These are phyloP conservation scores for Cavia porcellus DNA, from an alignment of 2,113 vertebrate genomes.

Conservation along the genomic window DNA sequence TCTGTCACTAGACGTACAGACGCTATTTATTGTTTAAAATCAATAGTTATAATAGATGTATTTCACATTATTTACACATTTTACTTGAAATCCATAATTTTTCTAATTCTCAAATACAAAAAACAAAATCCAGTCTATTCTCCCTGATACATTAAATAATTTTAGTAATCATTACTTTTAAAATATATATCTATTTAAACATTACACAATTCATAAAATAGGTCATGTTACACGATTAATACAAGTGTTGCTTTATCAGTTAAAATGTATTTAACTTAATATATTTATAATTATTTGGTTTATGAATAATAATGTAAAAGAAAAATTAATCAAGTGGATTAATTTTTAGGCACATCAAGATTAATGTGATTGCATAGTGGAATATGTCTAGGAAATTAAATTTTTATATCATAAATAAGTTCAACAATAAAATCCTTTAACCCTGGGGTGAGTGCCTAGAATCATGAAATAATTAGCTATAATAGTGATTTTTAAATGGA, in stretches of 20 bases:
- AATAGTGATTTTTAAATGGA: background rate
- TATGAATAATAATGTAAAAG: background rate
- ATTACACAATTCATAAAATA: background rate
- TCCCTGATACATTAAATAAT: background rate
- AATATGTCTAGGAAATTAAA: slow-evolving; percentile 40
- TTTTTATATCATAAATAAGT: slow-evolving; percentile 44
- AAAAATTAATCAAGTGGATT: background rate
- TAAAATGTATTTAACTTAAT: background rate
- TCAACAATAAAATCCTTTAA: slow-evolving; percentile 55
- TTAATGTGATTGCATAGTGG: slow-evolving; percentile 54
- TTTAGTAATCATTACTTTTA: background rate
- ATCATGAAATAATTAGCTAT: slow-evolving; percentile 46
- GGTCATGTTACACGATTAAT: background rate
- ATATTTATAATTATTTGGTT: background rate
- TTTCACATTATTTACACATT: background rate
- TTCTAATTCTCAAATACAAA: background rate
- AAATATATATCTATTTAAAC: background rate
- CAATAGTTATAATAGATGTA: background rate
- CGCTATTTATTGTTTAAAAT: slow-evolving; percentile 48
- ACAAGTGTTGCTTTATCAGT: background rate
- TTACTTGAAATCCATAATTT: slow-evolving; percentile 38
- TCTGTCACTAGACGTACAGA: background rate
- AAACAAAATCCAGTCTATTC: slow-evolving; percentile 53
- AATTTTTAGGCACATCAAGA: slow-evolving; percentile 42
- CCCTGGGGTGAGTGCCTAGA: background rate